These are phyloP conservation scores for Zophobas morio DNA, from an alignment of 1,140 invertebrate species.

Conservation along the genomic window DNA sequence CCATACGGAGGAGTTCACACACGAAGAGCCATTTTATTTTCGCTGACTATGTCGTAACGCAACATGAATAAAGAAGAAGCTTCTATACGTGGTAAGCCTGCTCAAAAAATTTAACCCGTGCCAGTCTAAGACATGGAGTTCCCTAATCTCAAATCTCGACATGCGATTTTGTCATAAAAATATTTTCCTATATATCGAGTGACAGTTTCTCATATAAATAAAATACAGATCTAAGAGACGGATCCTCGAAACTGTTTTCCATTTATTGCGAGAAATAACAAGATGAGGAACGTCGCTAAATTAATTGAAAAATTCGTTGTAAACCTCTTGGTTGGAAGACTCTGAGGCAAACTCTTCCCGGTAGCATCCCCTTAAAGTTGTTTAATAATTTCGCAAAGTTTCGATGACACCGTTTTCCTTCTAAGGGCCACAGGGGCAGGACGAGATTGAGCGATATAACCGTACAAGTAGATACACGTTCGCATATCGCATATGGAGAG, in stretches of 20 bases:
- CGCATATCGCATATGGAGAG: constrained; percentile 34
- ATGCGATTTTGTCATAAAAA: constrained; percentile 43
- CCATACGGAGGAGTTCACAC: constrained; percentile 60
- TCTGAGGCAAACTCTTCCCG: constrained; percentile 1
- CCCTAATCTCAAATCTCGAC: constrained; percentile 41
- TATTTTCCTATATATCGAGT: constrained; percentile 34
- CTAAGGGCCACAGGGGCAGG: constrained; percentile 33
- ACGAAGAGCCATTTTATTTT: constrained; percentile 63
- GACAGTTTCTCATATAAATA: constrained; percentile 29
- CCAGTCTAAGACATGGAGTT: constrained; percentile 41
- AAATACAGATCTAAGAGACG: background rate
- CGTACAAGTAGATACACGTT: constrained; percentile 31
- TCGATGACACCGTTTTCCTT: constrained; percentile 46
- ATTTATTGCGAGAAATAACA: background rate
- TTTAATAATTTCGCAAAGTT: constrained; percentile 47
- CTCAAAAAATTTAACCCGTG: constrained; percentile 49
- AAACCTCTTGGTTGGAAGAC: background rate
- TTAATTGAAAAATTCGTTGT: constrained; percentile 16
- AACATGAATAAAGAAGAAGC: constrained; percentile 60
- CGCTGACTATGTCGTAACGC: constrained; percentile 62
- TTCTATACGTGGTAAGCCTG: constrained; percentile 57
- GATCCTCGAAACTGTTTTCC: no score
- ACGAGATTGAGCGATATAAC: constrained; percentile 34
- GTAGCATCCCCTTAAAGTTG: constrained; percentile 31
- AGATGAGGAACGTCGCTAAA: background rate